These are phyloP conservation scores for Lutjanus erythropterus DNA, from an alignment of 2,113 vertebrate species.

Conservation along the genomic window DNA sequence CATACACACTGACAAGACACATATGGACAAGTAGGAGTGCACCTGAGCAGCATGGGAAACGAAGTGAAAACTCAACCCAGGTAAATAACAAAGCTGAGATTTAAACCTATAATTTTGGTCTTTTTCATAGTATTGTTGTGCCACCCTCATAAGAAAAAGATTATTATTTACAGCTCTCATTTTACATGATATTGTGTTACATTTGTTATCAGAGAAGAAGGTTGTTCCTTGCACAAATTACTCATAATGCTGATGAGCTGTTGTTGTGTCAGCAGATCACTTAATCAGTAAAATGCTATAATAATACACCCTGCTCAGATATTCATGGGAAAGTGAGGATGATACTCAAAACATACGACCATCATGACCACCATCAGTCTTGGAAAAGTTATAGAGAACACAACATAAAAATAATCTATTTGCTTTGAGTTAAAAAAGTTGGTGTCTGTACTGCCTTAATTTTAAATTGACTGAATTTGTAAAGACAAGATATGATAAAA, in stretches of 20 bases:
- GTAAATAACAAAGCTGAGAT: background rate
- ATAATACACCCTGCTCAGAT: background rate
- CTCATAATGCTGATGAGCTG: conserved; percentile 3
- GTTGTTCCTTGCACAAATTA: background rate
- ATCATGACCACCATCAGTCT: too few relatives aligned
- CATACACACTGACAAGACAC: background rate
- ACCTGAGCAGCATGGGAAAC: conserved; percentile 12
- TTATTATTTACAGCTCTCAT: background rate
- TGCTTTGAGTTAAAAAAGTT: too few relatives aligned
- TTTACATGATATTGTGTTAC: background rate
- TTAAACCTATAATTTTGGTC: background rate
- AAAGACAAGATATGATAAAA: too few relatives aligned
- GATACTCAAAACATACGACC: background rate
- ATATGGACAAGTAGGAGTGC: conserved; percentile 3
- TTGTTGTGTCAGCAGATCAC: background rate
- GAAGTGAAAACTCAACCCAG: background rate
- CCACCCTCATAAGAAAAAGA: background rate
- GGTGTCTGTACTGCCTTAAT: too few relatives aligned
- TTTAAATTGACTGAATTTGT: too few relatives aligned
- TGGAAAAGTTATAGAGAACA: too few relatives aligned
- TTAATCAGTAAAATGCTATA: background rate
- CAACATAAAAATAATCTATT: too few relatives aligned
- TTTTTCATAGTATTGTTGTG: background rate
- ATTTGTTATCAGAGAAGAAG: background rate
- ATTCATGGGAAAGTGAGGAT: background rate